Evolutionary conservation across 1,140 invertebrate genomes (phyloP).

Genomic region (Panulirus ornatus): DNA sequence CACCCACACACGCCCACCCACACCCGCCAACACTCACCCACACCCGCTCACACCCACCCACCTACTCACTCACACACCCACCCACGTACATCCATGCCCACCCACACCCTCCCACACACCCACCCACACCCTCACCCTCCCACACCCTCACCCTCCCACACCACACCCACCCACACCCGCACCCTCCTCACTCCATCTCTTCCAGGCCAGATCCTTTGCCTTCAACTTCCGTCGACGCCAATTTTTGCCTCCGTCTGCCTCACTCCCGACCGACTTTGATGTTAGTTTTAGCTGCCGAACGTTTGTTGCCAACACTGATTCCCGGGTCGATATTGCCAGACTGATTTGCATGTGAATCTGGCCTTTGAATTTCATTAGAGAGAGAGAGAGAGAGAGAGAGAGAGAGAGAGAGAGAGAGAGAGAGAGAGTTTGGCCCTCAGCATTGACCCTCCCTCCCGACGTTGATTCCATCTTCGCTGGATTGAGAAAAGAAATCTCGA

Average conservation of each 20-base stretch:
- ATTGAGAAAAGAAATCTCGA: too few species aligned
- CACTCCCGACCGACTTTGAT: not conserved
- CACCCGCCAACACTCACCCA: too few species aligned
- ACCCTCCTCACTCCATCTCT: not conserved
- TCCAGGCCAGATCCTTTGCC: not conserved
- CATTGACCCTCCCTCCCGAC: too few species aligned
- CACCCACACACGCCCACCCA: too few species aligned
- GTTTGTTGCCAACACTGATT: not conserved
- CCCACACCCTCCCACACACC: not conserved
- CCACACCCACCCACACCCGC: not conserved
- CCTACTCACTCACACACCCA: too few species aligned
- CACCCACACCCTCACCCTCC: too few species aligned
- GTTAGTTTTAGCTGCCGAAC: not conserved
- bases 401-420: slow-evolving; percentile 1
- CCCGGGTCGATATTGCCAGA: too few species aligned
- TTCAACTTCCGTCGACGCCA: not conserved
- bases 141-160: not conserved
- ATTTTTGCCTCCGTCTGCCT: not conserved
- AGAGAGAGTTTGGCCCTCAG: too few species aligned
- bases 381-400: not conserved
- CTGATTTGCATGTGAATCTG: too few species aligned
- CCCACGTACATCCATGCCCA: too few species aligned
- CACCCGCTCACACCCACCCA: too few species aligned
- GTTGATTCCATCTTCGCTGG: too few species aligned
- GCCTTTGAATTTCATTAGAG: not conserved